Conservation (phyloP, 2,888 invertebrate genomes). For the Sminthurinus aureus region DNA sequence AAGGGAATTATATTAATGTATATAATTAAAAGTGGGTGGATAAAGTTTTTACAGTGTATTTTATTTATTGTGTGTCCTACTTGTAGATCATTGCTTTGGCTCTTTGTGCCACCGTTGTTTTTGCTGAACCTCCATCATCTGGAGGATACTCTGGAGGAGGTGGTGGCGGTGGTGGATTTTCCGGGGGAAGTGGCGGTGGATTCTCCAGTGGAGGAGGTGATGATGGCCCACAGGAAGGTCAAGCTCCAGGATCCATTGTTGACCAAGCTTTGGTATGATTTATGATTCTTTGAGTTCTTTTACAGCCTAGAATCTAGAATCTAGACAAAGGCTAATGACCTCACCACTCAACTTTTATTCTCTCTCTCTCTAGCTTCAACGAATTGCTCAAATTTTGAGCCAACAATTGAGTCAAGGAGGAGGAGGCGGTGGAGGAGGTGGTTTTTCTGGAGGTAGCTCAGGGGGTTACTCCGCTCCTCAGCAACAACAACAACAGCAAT, state of each 20-base stretch:
- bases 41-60: neutral
- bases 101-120: constrained; percentile 50
- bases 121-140: constrained; percentile 54
- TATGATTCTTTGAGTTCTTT: too few relatives aligned
- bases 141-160: constrained; percentile 48
- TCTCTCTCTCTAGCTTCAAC: constrained; percentile 31
- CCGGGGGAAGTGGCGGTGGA: constrained; percentile 37
- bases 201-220: constrained; percentile 38
- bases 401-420: constrained; percentile 37
- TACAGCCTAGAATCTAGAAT: too few relatives aligned
- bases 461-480: constrained; percentile 18
- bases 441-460: constrained; percentile 20
- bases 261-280: constrained; percentile 51
- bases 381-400: constrained; percentile 56
- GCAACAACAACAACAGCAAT: constrained; percentile 8
- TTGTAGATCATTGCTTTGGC: constrained; percentile 51
- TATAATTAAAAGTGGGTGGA: neutral
- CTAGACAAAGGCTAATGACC: too few relatives aligned
- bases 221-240: constrained; percentile 46
- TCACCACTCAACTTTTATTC: too few relatives aligned
- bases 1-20: neutral
- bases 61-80: neutral
- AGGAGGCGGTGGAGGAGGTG: constrained; percentile 35
- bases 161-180: constrained; percentile 45
- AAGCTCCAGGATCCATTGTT: constrained; percentile 48